These are phyloP conservation scores for Oriolus oriolus DNA, from an alignment of 2,113 vertebrate species.

Conservation along the genomic window DNA sequence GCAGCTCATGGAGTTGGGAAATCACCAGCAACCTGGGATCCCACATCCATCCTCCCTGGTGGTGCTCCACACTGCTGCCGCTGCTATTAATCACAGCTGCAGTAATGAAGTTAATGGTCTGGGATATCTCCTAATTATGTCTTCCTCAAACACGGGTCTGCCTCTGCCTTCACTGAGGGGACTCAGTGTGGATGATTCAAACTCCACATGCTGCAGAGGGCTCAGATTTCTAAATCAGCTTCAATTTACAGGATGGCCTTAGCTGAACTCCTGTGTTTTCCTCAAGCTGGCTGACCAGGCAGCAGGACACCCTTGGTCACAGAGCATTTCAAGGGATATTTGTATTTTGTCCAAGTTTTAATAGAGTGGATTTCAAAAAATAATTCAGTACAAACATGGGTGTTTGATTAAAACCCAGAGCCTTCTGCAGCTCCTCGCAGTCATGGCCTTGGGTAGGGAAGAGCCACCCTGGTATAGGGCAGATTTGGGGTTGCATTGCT, in stretches of 20 bases:
- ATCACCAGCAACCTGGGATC: neutral
- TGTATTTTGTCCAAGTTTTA: neutral
- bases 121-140: conserved; percentile 3
- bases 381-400: neutral
- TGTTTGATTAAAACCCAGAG: neutral
- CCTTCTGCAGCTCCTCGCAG: neutral
- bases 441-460: accelerated
- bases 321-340: neutral
- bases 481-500: neutral
- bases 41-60: neutral
- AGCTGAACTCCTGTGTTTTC: neutral
- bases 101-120: conserved; percentile 10
- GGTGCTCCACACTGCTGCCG: neutral
- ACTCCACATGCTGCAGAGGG: neutral
- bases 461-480: neutral
- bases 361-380: neutral
- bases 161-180: neutral
- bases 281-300: neutral
- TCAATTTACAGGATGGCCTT: neutral
- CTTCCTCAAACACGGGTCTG: conserved; percentile 1
- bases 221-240: neutral
- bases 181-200: neutral
- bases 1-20: neutral
- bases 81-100: conserved; percentile 31
- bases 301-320: neutral